Conservation (phyloP, 2,888 invertebrate species). For the Stenodera caucasica region DNA sequence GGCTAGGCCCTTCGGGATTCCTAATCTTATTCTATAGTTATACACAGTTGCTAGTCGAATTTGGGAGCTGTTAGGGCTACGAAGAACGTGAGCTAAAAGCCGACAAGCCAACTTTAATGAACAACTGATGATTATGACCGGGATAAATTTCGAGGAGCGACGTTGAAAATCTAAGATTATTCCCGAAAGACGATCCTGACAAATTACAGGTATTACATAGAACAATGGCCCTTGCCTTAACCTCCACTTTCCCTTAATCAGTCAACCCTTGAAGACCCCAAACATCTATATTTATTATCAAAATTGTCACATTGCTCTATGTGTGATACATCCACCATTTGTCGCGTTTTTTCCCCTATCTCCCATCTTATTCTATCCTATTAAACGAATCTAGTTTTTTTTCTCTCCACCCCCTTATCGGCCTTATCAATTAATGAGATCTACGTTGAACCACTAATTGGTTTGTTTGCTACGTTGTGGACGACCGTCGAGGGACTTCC, state of each 20-base stretch:
- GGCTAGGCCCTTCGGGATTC: background rate
- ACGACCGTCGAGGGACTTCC: background rate
- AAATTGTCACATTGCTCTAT: no score
- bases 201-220: slow-evolving; percentile 13
- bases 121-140: slow-evolving; percentile 23
- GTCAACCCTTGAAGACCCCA: background rate
- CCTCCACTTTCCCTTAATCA: background rate
- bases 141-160: slow-evolving; percentile 7
- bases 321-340: background rate
- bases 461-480: background rate
- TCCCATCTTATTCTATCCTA: background rate
- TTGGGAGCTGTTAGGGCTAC: background rate
- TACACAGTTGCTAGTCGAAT: background rate
- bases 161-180: slow-evolving; percentile 19
- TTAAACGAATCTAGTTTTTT: background rate
- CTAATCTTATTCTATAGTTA: background rate
- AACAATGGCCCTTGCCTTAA: background rate
- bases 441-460: slow-evolving; percentile 6
- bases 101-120: slow-evolving; percentile 24
- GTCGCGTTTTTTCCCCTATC: background rate
- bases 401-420: background rate
- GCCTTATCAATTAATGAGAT: slow-evolving; percentile 5
- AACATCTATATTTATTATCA: no score
- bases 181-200: slow-evolving; percentile 17
- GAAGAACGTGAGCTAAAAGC: slow-evolving; percentile 23